Evolutionary conservation across 2,797 vertebrate genomes (phyloP), one percentile per base, ranked within the genome.

Genomic region (Pygocentrus nattereri): DNA sequence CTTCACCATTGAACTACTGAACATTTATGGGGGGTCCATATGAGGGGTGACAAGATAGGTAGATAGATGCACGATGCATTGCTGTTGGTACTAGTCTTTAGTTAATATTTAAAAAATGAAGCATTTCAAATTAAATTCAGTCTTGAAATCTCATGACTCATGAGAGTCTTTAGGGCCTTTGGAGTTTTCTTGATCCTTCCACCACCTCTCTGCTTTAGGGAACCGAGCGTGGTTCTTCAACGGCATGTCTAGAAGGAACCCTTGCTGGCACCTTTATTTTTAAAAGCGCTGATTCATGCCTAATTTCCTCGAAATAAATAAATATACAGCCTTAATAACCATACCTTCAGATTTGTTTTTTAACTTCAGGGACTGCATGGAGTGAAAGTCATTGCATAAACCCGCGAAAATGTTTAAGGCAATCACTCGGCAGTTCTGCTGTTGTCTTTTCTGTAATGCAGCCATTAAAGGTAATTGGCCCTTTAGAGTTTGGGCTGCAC

Each of bases 381-480:
- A 30, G 8, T 44, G 34, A 44, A 76, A 47, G 56, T 19, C 31
- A 70, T 52, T 59, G 56, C 62, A 56, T 34, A 78, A 54, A 11
- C 76, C 64, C 41, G 25, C 61, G 49, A 50, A 78, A 84, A 50
- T 76, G 72, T 74, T 78, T 61, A 16, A 44, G 75, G 11, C 49
- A 64, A 31, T 75, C 44, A 59, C 21, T 78, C 50, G 70, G 71
- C 69, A 72, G 64, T 64, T 34, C 70, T 82, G 49, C 30, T 80
- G 74, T 79, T 87, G 74, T 79, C 83, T 82, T 84, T 82, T 84
- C 77, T 59, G 31, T 67, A 83, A 86, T 78, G 34, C 75, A 68
- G 76, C 74, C 74, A 88, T 88, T 89, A 79, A 80, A 89, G 81
- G 85, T 83, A 88, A 88, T 85, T 78, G 68, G 74, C 18, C 84